phyloP scores from a whole-genome alignment of 2,113 vertebrate species.

The Dermatemys mawii region DNA sequence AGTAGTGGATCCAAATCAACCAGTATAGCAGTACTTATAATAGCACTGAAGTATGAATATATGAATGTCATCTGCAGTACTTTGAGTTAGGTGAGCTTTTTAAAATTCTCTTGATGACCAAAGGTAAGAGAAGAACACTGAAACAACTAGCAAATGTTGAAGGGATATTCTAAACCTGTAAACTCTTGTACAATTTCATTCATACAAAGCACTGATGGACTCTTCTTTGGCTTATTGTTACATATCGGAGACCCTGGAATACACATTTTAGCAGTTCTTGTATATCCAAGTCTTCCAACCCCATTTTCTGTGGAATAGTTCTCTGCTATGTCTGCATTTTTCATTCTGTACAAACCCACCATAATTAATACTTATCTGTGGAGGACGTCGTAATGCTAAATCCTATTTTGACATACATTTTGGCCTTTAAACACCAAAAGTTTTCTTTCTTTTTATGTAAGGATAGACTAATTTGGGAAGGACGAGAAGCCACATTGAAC shows the following conservation, averaged over 20 bases:
- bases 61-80: not conserved
- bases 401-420: not conserved
- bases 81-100: not conserved
- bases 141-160: not conserved
- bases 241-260: not conserved
- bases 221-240: not conserved
- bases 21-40: rapidly evolving
- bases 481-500: conserved; percentile 4
- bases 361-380: not conserved
- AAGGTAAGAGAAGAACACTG: not conserved
- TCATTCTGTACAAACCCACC: not conserved
- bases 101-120: not conserved
- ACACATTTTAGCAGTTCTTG: not conserved
- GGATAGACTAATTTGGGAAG: not conserved
- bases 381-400: not conserved
- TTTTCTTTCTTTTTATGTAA: not conserved
- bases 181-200: not conserved
- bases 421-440: conserved; percentile 25
- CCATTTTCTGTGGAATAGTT: not conserved
- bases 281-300: not conserved
- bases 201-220: not conserved
- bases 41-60: not conserved
- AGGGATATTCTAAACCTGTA: not conserved
- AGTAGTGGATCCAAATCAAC: rapidly evolving
- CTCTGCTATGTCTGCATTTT: conserved; percentile 14